Conservation (phyloP, 2,113 vertebrate species). For the Pelvicachromis taeniatus region DNA sequence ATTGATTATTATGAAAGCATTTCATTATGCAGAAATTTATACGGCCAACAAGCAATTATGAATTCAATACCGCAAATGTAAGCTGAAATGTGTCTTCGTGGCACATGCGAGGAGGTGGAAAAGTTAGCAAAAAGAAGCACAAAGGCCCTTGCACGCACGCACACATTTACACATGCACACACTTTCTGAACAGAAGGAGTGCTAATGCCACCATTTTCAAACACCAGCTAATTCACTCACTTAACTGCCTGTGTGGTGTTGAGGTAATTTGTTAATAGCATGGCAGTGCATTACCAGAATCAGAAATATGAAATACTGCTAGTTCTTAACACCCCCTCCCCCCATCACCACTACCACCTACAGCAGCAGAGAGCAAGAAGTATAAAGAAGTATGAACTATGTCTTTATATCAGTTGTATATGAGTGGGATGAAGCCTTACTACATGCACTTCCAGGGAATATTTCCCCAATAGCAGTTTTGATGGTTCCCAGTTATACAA, state of each 20-base stretch:
- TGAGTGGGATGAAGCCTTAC: background rate
- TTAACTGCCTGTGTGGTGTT: slow-evolving; percentile 32
- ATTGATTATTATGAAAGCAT: slow-evolving; percentile 72
- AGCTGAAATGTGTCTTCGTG: slow-evolving; percentile 63
- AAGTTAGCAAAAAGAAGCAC: slow-evolving; percentile 32
- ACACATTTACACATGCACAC: background rate
- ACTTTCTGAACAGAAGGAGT: slow-evolving; percentile 6
- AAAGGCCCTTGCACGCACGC: background rate
- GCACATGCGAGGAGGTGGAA: slow-evolving; percentile 31
- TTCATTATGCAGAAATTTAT: slow-evolving; percentile 69
- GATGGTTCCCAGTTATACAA: background rate
- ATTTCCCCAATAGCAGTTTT: background rate
- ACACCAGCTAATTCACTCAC: slow-evolving; percentile 62
- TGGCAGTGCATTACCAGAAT: slow-evolving; percentile 64
- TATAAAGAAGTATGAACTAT: background rate
- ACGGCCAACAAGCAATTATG: slow-evolving; percentile 71
- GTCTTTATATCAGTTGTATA: background rate
- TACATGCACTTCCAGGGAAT: background rate
- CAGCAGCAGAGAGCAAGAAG: background rate
- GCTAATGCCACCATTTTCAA: slow-evolving; percentile 39
- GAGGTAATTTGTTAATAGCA: slow-evolving; percentile 61
- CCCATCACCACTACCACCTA: background rate
- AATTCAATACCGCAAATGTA: slow-evolving; percentile 68
- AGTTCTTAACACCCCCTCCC: slow-evolving; percentile 6
- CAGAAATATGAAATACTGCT: slow-evolving; percentile 59